Percentiles rank a stretch among this genome's conserved stretches.
Evolutionary conservation across 2,113 vertebrate genomes (phyloP).

Genomic region (Dromaius novaehollandiae): DNA sequence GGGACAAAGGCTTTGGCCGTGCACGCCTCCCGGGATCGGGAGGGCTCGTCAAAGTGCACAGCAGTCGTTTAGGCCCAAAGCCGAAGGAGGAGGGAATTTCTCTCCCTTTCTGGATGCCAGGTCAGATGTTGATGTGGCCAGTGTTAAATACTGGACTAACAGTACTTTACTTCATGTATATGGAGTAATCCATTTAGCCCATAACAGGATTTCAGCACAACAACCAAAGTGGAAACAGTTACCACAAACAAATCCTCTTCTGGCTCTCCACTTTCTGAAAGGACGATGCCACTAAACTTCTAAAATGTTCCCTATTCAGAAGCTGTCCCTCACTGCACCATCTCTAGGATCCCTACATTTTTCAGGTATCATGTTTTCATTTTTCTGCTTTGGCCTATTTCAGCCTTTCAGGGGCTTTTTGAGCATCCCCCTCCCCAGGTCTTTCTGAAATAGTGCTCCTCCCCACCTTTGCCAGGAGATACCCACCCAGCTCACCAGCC

Average conservation of each 20-base stretch:
- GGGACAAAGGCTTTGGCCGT: neutral
- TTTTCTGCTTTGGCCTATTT: neutral
- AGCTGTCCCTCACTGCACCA: neutral
- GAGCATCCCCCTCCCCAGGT: fast-evolving
- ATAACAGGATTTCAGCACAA: fast-evolving
- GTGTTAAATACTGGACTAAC: neutral
- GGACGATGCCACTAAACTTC: neutral
- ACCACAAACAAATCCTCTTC: neutral
- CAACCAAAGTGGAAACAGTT: fast-evolving
- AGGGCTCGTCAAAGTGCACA: neutral
- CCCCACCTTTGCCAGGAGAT: neutral
- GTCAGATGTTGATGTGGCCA: neutral
- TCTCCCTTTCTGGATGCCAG: neutral
- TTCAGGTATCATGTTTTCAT: neutral
- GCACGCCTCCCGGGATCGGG: fast-evolving
- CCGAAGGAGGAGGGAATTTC: neutral
- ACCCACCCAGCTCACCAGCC: neutral
- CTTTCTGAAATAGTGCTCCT: neutral
- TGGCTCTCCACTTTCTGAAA: neutral
- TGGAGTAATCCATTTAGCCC: neutral
- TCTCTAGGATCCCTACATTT: neutral
- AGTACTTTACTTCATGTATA: neutral
- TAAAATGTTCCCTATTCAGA: neutral
- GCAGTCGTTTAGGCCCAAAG: neutral
- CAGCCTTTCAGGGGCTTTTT: neutral